phyloP scores from a whole-genome alignment of 2,113 vertebrate species.

The Mustela nigripes region DNA sequence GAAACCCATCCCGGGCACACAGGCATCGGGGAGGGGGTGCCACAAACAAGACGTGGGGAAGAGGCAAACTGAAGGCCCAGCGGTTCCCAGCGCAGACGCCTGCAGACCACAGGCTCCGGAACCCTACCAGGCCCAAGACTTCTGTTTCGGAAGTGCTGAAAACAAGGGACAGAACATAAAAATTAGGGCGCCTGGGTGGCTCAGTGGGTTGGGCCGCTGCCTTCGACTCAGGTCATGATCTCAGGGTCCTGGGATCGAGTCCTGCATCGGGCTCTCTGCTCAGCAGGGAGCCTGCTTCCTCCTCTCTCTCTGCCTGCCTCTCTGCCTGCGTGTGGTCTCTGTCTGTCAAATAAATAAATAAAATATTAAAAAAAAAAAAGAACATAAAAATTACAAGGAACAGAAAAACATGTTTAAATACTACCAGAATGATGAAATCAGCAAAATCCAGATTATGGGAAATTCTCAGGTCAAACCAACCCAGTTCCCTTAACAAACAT shows the following conservation, averaged over 20 bases:
- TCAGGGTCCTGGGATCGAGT: too few relatives aligned
- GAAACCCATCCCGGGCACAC: fast-evolving
- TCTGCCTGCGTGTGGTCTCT: too few relatives aligned
- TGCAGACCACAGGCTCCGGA: neutral
- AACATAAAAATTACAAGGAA: neutral
- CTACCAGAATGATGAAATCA: neutral
- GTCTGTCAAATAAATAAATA: too few relatives aligned
- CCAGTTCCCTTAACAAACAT: neutral
- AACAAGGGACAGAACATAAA: neutral
- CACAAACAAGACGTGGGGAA: too few relatives aligned
- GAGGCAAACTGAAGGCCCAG: neutral
- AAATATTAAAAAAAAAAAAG: too few relatives aligned
- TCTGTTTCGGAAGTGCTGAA: neutral
- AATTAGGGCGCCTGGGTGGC: neutral
- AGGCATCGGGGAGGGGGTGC: neutral
- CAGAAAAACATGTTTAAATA: neutral
- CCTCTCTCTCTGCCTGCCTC: too few relatives aligned
- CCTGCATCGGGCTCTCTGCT: too few relatives aligned
- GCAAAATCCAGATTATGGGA: neutral
- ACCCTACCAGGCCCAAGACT: too few relatives aligned
- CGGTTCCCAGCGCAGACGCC: fast-evolving
- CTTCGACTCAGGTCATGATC: too few relatives aligned
- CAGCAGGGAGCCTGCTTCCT: too few relatives aligned
- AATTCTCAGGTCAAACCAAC: neutral
- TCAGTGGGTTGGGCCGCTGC: too few relatives aligned